Evolutionary conservation across 2,797 vertebrate species (phyloP).

Genomic region (Hybognathus amarus): DNA sequence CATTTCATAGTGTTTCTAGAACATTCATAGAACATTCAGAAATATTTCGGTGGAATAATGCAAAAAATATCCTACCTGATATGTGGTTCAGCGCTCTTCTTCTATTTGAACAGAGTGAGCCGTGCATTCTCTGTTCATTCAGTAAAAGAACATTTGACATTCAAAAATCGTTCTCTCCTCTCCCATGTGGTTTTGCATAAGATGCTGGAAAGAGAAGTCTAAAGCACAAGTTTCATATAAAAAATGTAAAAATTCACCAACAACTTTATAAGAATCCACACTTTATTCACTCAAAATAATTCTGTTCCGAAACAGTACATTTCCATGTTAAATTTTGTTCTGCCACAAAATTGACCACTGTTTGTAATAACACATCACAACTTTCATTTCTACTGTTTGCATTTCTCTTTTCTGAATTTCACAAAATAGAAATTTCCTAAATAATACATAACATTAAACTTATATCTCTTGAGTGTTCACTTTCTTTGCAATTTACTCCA

Average conservation of each 20-base stretch:
- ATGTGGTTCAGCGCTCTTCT: neutral
- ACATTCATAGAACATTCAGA: too few relatives aligned
- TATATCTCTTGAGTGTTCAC: neutral
- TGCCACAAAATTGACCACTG: neutral
- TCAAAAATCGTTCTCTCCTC: conserved; percentile 43
- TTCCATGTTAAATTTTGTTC: neutral
- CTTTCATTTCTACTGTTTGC: neutral
- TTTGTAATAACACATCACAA: neutral
- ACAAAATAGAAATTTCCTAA: neutral
- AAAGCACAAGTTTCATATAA: neutral
- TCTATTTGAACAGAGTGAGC: neutral
- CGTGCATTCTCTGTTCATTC: neutral
- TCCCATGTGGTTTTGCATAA: conserved; percentile 52
- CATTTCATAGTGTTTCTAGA: too few relatives aligned
- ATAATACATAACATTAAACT: neutral
- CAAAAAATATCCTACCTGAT: conserved; percentile 9
- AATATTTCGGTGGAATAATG: neutral
- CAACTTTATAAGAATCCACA: neutral
- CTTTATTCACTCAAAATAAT: neutral
- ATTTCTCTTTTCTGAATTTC: neutral
- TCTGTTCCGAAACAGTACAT: neutral
- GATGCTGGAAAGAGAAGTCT: neutral
- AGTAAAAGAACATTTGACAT: conserved; percentile 52
- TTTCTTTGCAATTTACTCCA: neutral
- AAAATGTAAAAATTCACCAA: neutral